phyloP scores from a whole-genome alignment of 2,113 vertebrate genomes.

The Psittacula cyanocephala region DNA sequence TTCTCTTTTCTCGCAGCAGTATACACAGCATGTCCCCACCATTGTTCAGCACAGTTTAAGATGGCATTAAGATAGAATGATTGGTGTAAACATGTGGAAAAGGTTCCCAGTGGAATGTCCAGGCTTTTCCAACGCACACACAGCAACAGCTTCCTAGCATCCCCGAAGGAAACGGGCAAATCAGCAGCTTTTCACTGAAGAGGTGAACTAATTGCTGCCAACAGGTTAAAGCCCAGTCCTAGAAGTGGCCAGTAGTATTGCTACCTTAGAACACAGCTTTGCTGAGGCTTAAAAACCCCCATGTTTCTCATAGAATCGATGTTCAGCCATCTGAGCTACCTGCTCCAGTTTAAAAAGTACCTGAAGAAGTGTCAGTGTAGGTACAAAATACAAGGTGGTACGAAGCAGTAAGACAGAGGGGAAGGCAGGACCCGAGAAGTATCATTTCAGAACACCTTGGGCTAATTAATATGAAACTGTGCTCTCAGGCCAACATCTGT shows the following conservation, averaged over 20 bases:
- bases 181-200: not conserved
- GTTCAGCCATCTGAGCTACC: not conserved
- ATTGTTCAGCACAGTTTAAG: conserved; percentile 57
- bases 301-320: not conserved
- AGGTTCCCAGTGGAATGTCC: conserved; percentile 32
- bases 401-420: not conserved
- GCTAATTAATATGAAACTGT: not conserved
- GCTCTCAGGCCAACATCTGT: not conserved
- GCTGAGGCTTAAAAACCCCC: not conserved
- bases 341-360: not conserved
- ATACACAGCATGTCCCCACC: conserved; percentile 46
- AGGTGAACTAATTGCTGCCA: not conserved
- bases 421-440: not conserved
- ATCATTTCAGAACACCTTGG: not conserved
- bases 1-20: conserved; percentile 23
- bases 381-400: not conserved
- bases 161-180: not conserved
- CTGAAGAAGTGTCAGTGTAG: not conserved
- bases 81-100: conserved; percentile 52
- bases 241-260: not conserved
- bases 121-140: conserved; percentile 4
- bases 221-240: not conserved
- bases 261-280: not conserved
- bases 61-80: conserved; percentile 48
- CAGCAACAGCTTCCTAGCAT: not conserved